Base-by-base conservation (phyloP, 1,140 invertebrate genomes). In the Drosophila arizonae region DNA sequence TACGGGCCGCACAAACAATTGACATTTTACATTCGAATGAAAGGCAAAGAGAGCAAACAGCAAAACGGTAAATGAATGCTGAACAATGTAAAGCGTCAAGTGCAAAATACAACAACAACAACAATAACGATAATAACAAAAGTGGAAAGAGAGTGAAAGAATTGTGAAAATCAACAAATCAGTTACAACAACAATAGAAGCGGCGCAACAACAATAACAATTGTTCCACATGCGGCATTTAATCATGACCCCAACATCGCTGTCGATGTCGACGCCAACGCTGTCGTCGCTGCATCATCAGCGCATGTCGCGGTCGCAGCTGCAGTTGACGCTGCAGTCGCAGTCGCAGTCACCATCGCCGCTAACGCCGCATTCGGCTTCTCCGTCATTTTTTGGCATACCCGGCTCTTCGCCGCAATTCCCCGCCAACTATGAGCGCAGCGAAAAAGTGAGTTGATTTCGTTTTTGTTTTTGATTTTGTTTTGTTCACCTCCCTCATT, bases 391-490 rank as follows among this genome's bases (percentile, higher is more conserved):
- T 72, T 90, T 84, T 45, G 72, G 81, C 70, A 52, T 50, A 26
- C 10, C 52, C 68, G 48, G 15, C 55, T 56, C 45, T 43, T 62
- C 46, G 50, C 86, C 90, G 54, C 90, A 90, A 71, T 90, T 90
- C 68, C 90, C 90, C 78, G 77, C 89, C 33, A 91, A 90, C 78
- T 91, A 91, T 77, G 77, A 87, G 71, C 85, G 90, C 78, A 91
- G 82, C 80, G 90, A 91, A 79, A 91, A 91, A 90, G 90, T 91
- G 87, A 91, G 90, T 90, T 48, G 17, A 5, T 28, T 33, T 17
- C 24, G 24, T n/a, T 41, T 24, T 1, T 24, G 21, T 17, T 24
- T 26, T n/a, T 15, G 43, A 6, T 45, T 15, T 36, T 39, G 36
- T 39, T 11, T 39, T 39, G 36, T 39, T 39, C 36, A 39, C 36